Base-by-base conservation (phyloP, 2,113 vertebrate species). In the Oxyruncus cristatus region DNA sequence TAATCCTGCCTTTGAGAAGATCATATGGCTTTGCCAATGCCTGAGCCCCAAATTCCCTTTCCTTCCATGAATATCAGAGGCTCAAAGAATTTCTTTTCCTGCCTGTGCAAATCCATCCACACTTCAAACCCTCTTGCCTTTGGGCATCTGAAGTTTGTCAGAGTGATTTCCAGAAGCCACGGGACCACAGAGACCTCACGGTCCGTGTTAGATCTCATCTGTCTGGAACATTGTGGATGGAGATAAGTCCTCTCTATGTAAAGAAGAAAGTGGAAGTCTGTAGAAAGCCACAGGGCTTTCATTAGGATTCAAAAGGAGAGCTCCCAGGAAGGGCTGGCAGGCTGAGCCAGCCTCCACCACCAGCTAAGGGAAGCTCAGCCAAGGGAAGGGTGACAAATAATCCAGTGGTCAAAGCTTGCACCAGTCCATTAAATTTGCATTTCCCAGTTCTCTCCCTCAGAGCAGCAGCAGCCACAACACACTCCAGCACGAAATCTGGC, bases 21-120 rank as follows among this genome's bases (percentile, higher is more conserved):
- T 11, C 14, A 46, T 0, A 0, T 1, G 6, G 52, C 5, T 41
- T 55, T 44, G 18, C 35, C 59, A 80, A 12, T 12, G 3, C 17
- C 41, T 5, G 11, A 16, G 30, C 14, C 39, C 63, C 30, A 18
- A 61, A 6, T 37, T 87, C 32, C 41, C 6, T 73, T 77, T 47
- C 42, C 20, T 63, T 71, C 14, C 3, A 1, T 3, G 26, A 84
- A 66, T 46, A 55, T 87, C 32, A 49, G 6, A 39, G 42, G 15
- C 39, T 44, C 32, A 52, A 28, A 76, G 39, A n/a, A 17, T 42
- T 59, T 65, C 80, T 16, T 75, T 59, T 10, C 50, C 32, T 37
- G 10, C 5, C 4, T 26, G 19, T 66, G 12, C 18, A 49, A 59
- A 22, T 11, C 72, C 46, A 11, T 3, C 28, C 44, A 71, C 52